phyloP scores from a whole-genome alignment of 1,140 invertebrate species.

The Whitmania pigra region DNA sequence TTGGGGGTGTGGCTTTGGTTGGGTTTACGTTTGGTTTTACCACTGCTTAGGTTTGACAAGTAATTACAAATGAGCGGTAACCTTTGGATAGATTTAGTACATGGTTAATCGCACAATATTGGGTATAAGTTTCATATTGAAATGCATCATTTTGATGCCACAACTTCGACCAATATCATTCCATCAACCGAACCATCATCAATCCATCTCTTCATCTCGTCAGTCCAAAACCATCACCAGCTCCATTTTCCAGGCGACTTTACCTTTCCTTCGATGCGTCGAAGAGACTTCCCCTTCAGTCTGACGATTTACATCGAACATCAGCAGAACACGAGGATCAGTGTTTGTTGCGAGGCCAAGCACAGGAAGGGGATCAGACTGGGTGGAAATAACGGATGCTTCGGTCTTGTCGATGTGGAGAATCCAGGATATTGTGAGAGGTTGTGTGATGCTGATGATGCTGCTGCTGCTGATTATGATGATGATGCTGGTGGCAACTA shows the following conservation, averaged over 20 bases:
- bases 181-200: too few relatives aligned
- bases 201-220: neutral
- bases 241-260: slow-evolving; percentile 34
- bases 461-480: neutral
- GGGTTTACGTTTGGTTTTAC: slow-evolving; percentile 12
- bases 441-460: slow-evolving; percentile 28
- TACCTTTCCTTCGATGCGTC: slow-evolving; percentile 39
- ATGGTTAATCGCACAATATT: neutral
- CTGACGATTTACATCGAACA: slow-evolving; percentile 41
- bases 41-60: neutral
- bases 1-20: neutral
- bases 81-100: too few relatives aligned
- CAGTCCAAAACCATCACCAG: neutral
- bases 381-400: slow-evolving; percentile 40
- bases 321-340: slow-evolving; percentile 36
- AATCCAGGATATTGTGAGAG: slow-evolving; percentile 39
- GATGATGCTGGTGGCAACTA: neutral
- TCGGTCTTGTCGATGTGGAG: slow-evolving; percentile 33
- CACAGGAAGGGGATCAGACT: slow-evolving; percentile 35
- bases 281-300: slow-evolving; percentile 41
- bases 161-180: too few relatives aligned
- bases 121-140: too few relatives aligned
- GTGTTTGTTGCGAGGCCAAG: slow-evolving; percentile 43
- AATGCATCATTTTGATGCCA: too few relatives aligned
- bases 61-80: too few relatives aligned